Conservation (phyloP, 1,140 invertebrate genomes). For the Portunus trituberculatus region DNA sequence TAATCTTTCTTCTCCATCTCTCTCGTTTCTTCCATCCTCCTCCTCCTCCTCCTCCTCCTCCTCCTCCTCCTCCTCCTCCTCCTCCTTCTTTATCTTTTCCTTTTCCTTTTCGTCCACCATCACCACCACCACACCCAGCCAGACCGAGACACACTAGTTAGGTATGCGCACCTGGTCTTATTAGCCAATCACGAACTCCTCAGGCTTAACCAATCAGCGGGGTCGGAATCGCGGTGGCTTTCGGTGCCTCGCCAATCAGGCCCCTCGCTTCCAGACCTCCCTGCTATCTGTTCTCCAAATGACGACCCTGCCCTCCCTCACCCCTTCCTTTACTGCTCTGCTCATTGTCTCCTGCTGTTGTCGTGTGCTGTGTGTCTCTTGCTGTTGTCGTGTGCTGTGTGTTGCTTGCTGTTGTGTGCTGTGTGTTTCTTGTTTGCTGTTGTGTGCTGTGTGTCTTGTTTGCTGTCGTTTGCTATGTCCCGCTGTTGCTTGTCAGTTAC, state of each 20-base stretch:
- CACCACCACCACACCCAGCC: not conserved
- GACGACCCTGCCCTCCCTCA: too few species aligned
- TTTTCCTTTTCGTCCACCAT: not conserved
- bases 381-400: too few species aligned
- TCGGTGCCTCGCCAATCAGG: not conserved
- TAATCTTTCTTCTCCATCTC: not conserved
- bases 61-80: not conserved
- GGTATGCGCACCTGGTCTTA: conserved; percentile 10
- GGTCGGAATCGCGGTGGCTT: not conserved
- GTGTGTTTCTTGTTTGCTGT: too few species aligned
- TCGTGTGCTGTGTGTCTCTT: too few species aligned
- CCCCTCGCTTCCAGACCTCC: not conserved
- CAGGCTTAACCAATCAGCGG: not conserved
- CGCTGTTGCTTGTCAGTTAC: too few species aligned
- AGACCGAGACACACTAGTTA: not conserved
- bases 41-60: not conserved
- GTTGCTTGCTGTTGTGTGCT: too few species aligned
- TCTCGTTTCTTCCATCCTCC: not conserved
- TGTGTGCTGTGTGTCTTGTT: too few species aligned
- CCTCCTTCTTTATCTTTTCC: not conserved
- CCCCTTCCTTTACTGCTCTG: too few species aligned
- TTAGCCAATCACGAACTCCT: not conserved
- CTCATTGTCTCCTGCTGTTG: too few species aligned
- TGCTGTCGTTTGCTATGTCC: too few species aligned
- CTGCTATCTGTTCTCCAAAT: not conserved